These are phyloP conservation scores for Tichodroma muraria DNA, from an alignment of 2,113 vertebrate species.

Conservation along the genomic window DNA sequence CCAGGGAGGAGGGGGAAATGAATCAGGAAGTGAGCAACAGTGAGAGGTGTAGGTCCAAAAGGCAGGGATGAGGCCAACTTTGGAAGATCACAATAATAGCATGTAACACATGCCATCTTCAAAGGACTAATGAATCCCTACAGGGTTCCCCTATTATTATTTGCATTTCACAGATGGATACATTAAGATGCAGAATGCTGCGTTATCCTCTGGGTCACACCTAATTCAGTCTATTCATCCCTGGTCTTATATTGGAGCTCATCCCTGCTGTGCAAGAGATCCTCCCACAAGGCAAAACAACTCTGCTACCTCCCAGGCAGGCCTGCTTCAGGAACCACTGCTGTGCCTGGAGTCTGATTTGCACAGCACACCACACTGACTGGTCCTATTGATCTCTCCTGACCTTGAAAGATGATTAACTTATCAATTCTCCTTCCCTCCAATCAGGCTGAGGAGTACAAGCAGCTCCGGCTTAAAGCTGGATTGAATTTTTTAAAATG, in stretches of 20 bases:
- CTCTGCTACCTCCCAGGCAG: background rate
- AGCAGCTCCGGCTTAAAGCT: background rate
- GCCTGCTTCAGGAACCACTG: background rate
- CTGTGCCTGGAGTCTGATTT: background rate
- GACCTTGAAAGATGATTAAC: background rate
- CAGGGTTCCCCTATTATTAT: conserved; percentile 45
- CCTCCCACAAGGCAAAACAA: conserved; percentile 10
- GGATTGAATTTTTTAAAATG: background rate
- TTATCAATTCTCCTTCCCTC: background rate
- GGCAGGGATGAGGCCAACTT: conserved; percentile 27
- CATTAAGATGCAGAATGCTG: conserved; percentile 11
- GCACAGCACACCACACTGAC: background rate
- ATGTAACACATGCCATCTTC: conserved; percentile 38
- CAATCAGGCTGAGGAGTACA: background rate
- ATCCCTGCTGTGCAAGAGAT: background rate
- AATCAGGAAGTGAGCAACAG: conserved; percentile 56
- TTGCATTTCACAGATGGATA: conserved; percentile 29
- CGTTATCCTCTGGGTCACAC: conserved; percentile 51
- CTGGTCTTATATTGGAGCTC: background rate
- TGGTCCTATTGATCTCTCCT: background rate
- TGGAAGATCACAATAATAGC: conserved; percentile 29
- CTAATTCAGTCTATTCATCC: conserved; percentile 34
- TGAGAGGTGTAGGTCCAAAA: conserved; percentile 5
- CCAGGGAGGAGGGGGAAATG: conserved; percentile 50
- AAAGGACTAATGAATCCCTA: conserved; percentile 53